Base-by-base conservation (phyloP, 2,797 vertebrate genomes). In the Halcyon badia region DNA sequence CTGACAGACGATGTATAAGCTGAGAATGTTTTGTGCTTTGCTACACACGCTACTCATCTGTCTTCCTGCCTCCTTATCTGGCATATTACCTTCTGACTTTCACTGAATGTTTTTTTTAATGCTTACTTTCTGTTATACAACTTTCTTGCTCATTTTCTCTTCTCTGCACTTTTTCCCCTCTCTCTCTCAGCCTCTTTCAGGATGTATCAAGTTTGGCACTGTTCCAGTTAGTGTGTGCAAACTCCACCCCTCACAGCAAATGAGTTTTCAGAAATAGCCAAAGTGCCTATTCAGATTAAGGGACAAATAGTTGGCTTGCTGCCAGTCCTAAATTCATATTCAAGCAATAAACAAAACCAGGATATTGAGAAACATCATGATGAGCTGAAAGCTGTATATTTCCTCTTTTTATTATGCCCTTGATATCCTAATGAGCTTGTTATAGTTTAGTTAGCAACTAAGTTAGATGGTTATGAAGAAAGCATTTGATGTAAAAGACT, bases 271-370 rank as follows among this genome's bases (percentile, higher is more conserved):
- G 25, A 51, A 9, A 26, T 51, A 51, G 49, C 14, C 62, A 83
- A 95, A 95, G 44, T 94, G n/a, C 22, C 75, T 87, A 10, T 92
- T 93, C 37, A 90, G 71, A 61, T 85, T 70, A 83, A 89, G 81
- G 46, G 60, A 85, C 75, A 77, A 95, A 65, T 64, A 82, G 22
- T 26, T 89, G 82, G 58, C 64, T 83, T 89, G 22, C 44, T 96
- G 79, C 83, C 76, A 66, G 48, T 64, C 46, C 78, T 71, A 94
- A 91, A 87, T 78, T 54, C 31, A 22, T 48, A 73, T 65, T 92
- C 90, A 86, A 87, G 41, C 26, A 75, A 75, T 92, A 86, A 66
- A 64, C 68, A 95, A 95, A 87, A 57, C 42, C 33, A 75, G 42
- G 54, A 62, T 92, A 88, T 26, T 71, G 42, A 92, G 54, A 86